phyloP scores from a whole-genome alignment of 1,140 invertebrate genomes.

The Euglossa dilemma region DNA sequence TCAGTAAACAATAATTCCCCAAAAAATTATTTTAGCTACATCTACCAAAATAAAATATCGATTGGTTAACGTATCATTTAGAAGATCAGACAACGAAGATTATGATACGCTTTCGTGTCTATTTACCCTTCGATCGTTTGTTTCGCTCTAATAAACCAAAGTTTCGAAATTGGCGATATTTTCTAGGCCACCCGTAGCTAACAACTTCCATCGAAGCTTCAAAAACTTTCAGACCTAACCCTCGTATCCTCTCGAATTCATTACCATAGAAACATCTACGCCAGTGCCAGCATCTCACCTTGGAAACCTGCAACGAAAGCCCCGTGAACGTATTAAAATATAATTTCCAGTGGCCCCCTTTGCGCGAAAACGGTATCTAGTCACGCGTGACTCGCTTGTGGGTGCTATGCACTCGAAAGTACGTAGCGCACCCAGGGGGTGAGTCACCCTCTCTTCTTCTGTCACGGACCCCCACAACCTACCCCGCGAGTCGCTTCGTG shows the following conservation, averaged over 20 bases:
- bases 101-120: not conserved
- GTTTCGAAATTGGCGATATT: too few relatives aligned
- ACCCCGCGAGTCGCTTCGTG: constrained; percentile 54
- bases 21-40: too few relatives aligned
- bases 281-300: not conserved
- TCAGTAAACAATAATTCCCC: too few relatives aligned
- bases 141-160: too few relatives aligned
- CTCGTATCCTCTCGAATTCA: too few relatives aligned
- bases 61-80: too few relatives aligned
- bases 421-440: constrained; percentile 69
- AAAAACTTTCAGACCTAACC: not conserved
- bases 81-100: too few relatives aligned
- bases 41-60: too few relatives aligned
- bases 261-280: not conserved
- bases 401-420: constrained; percentile 80
- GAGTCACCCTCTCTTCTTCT: constrained; percentile 75
- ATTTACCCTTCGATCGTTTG: not conserved
- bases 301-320: not conserved
- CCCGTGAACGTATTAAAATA: constrained; percentile 77
- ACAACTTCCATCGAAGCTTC: not conserved
- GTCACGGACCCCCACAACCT: constrained; percentile 39
- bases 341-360: constrained; percentile 79
- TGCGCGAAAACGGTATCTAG: constrained; percentile 78
- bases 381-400: constrained; percentile 77
- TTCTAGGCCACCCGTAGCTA: not conserved